phyloP scores from a whole-genome alignment of 2,888 invertebrate genomes.

The Lomographa bimaculata region DNA sequence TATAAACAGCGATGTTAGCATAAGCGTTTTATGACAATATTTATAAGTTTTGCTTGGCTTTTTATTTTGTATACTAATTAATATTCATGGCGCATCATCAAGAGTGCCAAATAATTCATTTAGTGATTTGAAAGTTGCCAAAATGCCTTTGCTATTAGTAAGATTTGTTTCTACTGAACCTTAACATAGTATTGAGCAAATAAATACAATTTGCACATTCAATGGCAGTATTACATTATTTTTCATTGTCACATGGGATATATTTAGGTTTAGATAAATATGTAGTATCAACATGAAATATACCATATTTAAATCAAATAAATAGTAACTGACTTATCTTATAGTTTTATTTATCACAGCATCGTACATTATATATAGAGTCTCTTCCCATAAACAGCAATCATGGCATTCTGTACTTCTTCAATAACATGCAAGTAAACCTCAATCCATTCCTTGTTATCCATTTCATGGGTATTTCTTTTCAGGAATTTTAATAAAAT shows the following conservation, averaged over 20 bases:
- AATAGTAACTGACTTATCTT: slow-evolving; percentile 15
- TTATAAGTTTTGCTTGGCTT: no score
- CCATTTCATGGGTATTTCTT: slow-evolving; percentile 57
- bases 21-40: slow-evolving; percentile 1
- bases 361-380: slow-evolving; percentile 43
- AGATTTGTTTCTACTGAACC: no score
- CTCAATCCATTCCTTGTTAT: slow-evolving; percentile 82
- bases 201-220: not conserved
- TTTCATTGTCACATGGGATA: slow-evolving; percentile 9
- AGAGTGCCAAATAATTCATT: slow-evolving; percentile 24
- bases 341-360: slow-evolving; percentile 27
- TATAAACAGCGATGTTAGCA: no score
- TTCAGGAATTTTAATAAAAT: slow-evolving; percentile 79
- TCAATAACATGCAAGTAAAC: slow-evolving; percentile 86
- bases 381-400: slow-evolving; percentile 82
- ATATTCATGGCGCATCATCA: slow-evolving; percentile 7
- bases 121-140: slow-evolving; percentile 27
- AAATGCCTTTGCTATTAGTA: slow-evolving; percentile 4
- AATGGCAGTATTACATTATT: slow-evolving; percentile 23
- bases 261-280: slow-evolving; percentile 22
- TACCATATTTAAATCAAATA: slow-evolving; percentile 13
- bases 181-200: no score
- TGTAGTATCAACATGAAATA: slow-evolving; percentile 17
- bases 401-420: slow-evolving; percentile 87
- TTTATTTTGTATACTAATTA: no score